Evolutionary conservation across 2,113 vertebrate species (phyloP).

Genomic region (Nerophis ophidion): DNA sequence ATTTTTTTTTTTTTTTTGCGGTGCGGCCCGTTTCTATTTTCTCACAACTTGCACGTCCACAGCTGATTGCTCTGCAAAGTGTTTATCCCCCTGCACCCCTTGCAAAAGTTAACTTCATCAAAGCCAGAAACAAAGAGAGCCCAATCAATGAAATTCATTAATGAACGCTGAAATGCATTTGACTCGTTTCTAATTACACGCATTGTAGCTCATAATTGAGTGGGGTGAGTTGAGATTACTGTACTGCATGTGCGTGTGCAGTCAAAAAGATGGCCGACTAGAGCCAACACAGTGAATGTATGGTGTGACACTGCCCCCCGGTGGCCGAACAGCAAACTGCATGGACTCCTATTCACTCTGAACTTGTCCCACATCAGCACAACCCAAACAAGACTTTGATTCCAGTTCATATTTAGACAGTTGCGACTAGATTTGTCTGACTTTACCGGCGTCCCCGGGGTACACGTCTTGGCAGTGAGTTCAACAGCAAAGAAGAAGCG

Average conservation of each 20-base stretch:
- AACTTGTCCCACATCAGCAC: slow-evolving; percentile 7
- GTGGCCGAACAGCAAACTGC: slow-evolving; percentile 33
- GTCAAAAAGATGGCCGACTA: slow-evolving; percentile 44
- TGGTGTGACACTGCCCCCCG: slow-evolving; percentile 66
- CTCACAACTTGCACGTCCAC: slow-evolving; percentile 31
- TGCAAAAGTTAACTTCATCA: slow-evolving; percentile 65
- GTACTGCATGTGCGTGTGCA: slow-evolving; percentile 11
- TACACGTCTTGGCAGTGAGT: slow-evolving; percentile 40
- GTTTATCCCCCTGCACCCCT: slow-evolving; percentile 41
- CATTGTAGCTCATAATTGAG: slow-evolving; percentile 73
- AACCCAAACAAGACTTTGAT: slow-evolving; percentile 46
- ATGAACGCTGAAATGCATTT: slow-evolving; percentile 72
- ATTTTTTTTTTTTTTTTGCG: slow-evolving; percentile 44
- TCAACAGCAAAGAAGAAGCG: slow-evolving; percentile 26
- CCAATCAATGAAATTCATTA: slow-evolving; percentile 70
- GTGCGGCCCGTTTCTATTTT: slow-evolving; percentile 52
- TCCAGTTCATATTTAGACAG: slow-evolving; percentile 47
- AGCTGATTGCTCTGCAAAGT: slow-evolving; percentile 43
- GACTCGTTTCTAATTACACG: slow-evolving; percentile 74
- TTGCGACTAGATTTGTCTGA: slow-evolving; percentile 34
- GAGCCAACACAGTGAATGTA: slow-evolving; percentile 28
- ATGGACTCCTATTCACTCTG: neutral
- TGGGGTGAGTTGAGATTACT: slow-evolving; percentile 59
- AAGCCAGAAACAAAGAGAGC: slow-evolving; percentile 65
- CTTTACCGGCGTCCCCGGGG: slow-evolving; percentile 37